Conservation (phyloP, 2,113 vertebrate genomes). For the Prietella phreatophila region DNA sequence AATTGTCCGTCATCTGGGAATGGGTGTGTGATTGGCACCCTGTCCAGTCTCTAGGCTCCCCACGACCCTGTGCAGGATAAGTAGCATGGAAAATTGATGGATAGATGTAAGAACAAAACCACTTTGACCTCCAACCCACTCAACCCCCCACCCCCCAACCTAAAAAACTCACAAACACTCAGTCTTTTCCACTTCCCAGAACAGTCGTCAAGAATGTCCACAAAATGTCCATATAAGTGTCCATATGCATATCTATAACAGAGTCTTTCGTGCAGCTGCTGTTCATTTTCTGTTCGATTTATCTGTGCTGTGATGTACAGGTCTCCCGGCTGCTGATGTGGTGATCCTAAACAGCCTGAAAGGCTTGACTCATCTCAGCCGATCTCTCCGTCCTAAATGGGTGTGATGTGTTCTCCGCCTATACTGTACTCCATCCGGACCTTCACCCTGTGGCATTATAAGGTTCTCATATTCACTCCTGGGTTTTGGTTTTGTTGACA, state of each 20-base stretch:
- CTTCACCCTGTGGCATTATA: neutral
- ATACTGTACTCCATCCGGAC: neutral
- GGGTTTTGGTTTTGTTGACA: neutral
- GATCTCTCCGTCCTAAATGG: too few species aligned
- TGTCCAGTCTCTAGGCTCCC: too few species aligned
- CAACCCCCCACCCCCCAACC: too few species aligned
- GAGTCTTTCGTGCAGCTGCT: too few species aligned
- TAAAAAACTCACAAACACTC: neutral
- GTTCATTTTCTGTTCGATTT: too few species aligned
- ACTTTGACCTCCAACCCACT: too few species aligned
- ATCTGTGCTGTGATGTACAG: too few species aligned
- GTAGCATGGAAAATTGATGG: too few species aligned
- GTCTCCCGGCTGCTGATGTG: neutral
- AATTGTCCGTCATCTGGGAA: too few species aligned
- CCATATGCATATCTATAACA: neutral
- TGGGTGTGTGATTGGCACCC: too few species aligned
- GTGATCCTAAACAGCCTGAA: neutral
- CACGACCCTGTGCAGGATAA: too few species aligned
- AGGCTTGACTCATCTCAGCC: neutral
- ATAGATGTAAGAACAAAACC: too few species aligned
- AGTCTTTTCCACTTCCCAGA: neutral
- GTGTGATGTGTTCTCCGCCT: neutral
- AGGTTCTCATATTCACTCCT: neutral
- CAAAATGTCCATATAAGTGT: neutral
- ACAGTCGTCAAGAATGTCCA: neutral